A percentile compares a stretch with the other conserved stretches of the same genome.
Evolutionary conservation across 2,797 vertebrate genomes (phyloP).

Genomic region (Urocyon cinereoargenteus): DNA sequence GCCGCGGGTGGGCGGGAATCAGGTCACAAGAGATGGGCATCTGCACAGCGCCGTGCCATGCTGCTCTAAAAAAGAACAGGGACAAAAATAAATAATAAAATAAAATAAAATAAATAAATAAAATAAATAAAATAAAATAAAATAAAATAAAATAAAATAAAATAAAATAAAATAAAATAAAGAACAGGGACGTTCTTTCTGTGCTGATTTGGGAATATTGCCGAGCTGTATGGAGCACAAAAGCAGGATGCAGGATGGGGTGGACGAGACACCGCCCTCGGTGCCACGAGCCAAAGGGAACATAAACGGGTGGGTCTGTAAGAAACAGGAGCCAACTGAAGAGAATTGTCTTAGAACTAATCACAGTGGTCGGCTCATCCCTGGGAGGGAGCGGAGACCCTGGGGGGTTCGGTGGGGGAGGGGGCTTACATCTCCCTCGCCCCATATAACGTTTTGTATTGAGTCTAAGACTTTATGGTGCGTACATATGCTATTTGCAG

Average conservation of each 20-base stretch:
- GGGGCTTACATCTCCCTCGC: not conserved
- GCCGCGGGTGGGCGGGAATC: rapidly evolving
- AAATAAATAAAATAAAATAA: too few relatives aligned
- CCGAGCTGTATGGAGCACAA: rapidly evolving
- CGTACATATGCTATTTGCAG: rapidly evolving
- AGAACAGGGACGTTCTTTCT: rapidly evolving
- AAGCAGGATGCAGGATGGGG: rapidly evolving
- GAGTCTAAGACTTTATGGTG: rapidly evolving
- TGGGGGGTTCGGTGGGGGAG: rapidly evolving
- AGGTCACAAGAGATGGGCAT: not conserved
- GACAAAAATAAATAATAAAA: too few relatives aligned
- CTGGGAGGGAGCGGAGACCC: not conserved
- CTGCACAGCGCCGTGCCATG: rapidly evolving
- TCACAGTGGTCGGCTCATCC: not conserved
- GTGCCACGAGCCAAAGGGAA: rapidly evolving
- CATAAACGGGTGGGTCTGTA: rapidly evolving
- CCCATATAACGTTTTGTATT: rapidly evolving
- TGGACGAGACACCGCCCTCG: rapidly evolving
- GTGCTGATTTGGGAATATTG: too few relatives aligned
- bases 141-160: too few relatives aligned
- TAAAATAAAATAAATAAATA: too few relatives aligned
- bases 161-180: too few relatives aligned
- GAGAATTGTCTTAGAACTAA: rapidly evolving
- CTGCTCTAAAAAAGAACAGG: rapidly evolving
- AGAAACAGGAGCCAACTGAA: rapidly evolving